A percentile compares a stretch with the other conserved stretches of the same genome.
These are phyloP conservation scores for Chionis minor DNA, from an alignment of 2,113 vertebrate genomes.

Conservation along the genomic window DNA sequence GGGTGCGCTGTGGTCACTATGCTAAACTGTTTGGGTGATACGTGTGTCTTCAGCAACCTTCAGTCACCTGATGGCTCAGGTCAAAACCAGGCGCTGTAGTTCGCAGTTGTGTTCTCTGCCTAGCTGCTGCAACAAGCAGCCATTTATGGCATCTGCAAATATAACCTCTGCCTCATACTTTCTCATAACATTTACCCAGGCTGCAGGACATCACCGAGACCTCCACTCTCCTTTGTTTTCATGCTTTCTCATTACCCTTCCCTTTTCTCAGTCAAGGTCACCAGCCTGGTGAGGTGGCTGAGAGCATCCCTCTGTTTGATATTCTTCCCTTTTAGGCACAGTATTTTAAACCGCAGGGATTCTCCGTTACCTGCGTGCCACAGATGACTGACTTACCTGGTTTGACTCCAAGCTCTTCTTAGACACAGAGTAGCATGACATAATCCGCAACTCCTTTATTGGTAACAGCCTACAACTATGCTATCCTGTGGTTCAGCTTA, in stretches of 20 bases:
- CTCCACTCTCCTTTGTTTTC: neutral
- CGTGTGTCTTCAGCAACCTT: neutral
- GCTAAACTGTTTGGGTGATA: neutral
- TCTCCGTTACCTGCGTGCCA: neutral
- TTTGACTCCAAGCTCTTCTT: neutral
- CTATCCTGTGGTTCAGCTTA: neutral
- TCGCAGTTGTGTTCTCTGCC: neutral
- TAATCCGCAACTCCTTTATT: neutral
- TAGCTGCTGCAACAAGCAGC: neutral
- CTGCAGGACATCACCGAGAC: neutral
- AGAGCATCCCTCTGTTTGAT: neutral
- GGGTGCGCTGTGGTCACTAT: accelerated
- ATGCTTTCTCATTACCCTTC: neutral
- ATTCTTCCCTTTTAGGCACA: neutral
- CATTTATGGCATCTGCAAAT: neutral
- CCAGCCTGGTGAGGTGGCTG: neutral
- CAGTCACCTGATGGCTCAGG: neutral
- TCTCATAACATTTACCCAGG: neutral
- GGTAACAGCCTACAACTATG: neutral
- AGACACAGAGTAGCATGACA: neutral
- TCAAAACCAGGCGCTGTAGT: neutral
- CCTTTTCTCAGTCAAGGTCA: neutral
- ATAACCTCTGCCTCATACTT: neutral
- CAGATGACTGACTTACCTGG: neutral
- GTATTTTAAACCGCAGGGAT: neutral